phyloP scores from a whole-genome alignment of 2,113 vertebrate species.

The Sebastes fasciatus region DNA sequence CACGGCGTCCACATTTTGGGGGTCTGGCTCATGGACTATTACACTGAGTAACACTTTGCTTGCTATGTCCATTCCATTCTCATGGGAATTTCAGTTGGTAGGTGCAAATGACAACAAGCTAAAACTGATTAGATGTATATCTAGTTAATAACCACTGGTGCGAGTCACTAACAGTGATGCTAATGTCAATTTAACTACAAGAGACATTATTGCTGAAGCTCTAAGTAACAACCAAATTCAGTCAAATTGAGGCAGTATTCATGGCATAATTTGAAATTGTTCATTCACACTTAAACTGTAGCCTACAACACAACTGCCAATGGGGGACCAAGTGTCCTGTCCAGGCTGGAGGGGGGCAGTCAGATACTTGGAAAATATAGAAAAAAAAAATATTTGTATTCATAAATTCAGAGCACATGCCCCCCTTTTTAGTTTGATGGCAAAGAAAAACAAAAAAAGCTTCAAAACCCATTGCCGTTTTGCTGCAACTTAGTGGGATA shows the following conservation, averaged over 20 bases:
- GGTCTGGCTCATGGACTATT: too few species aligned
- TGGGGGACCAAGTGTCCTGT: too few species aligned
- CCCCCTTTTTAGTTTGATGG: too few species aligned
- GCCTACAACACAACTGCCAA: too few species aligned
- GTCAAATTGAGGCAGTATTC: not conserved
- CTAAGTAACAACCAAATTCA: too few species aligned
- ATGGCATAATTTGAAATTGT: not conserved
- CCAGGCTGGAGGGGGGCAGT: too few species aligned
- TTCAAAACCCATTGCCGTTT: not conserved
- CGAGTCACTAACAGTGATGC: not conserved
- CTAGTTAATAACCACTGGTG: not conserved
- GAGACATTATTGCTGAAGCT: too few species aligned
- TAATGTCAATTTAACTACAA: not conserved
- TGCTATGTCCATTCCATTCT: too few species aligned
- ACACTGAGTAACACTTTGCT: too few species aligned
- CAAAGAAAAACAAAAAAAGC: too few species aligned
- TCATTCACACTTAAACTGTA: not conserved
- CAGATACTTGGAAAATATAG: not conserved
- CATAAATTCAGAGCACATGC: not conserved
- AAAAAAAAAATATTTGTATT: not conserved
- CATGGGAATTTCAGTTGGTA: too few species aligned
- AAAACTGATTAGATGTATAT: not conserved
- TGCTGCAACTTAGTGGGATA: constrained; percentile 18
- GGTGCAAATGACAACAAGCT: not conserved
- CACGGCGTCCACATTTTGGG: too few species aligned